Evolutionary conservation across 1,140 invertebrate species (phyloP), one percentile per base, ranked within the genome.

Genomic region (Zaprionus ghesquierei): DNA sequence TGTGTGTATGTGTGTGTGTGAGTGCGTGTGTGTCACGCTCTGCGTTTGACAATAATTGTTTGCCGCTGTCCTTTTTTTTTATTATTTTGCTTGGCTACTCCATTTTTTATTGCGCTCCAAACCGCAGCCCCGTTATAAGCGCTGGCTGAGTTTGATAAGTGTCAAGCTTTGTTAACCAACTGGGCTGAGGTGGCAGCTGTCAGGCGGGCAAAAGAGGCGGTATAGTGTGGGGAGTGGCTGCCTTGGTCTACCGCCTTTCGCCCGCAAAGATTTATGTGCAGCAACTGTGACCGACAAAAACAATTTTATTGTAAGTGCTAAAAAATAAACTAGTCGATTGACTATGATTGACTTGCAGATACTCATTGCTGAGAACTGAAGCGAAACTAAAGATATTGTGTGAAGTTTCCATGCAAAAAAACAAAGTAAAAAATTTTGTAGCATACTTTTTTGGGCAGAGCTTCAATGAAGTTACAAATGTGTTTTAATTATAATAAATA

Each of bases 41-140:
- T 86, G 78, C 73, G 61, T 81, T 81, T 87, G 81, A 82, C 82
- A 87, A 87, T 87, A 79, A 86, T 82, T 87, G 79, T 79, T 87
- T 73, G 78, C 56, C 65, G 51, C 60, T 74, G 77, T 75, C 71
- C 64, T 66, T 77, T 84, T 77, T 60, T 60, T 59, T 59, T 44
- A 41, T 82, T 84, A 76, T 75, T 75, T 63, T 41, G 5, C 56
- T 55, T 71, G 63, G 76, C 56, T 71, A 65, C 50, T 72, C 33
- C 53, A 35, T 51, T 64, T 75, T 82, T 79, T 70, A 75, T 70
- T 54, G 68, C 68, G 33, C 55, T 75, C 22, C 53, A 70, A 69
- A 75, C 66, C 72, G 68, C 66, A 70, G 61, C 35, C 46, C 60
- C 20, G 66, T 75, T 75, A 70, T 75, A 70, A 64, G 72, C 60